phyloP scores from a whole-genome alignment of 2,797 vertebrate genomes.

The Melanogrammus aeglefinus region DNA sequence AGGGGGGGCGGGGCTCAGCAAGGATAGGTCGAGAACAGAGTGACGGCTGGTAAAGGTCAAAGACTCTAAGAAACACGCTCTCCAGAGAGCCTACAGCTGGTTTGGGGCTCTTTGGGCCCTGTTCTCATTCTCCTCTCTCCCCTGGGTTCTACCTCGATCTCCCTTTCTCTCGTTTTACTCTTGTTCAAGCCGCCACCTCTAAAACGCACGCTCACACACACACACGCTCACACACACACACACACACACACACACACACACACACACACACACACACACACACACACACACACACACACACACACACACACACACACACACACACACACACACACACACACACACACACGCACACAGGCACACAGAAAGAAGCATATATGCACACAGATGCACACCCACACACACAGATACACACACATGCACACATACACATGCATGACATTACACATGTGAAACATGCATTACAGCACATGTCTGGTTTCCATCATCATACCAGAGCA shows the following conservation, averaged over 20 bases:
- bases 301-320: not conserved
- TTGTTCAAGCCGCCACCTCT: not conserved
- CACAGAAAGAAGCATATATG: not conserved
- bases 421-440: not conserved
- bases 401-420: not conserved
- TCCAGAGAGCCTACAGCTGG: conserved; percentile 8
- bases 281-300: not conserved
- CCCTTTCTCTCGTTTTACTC: not conserved
- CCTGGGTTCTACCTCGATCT: not conserved
- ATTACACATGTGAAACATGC: not conserved
- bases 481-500: conserved; percentile 25
- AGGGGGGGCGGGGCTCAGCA: conserved; percentile 15
- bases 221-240: not conserved
- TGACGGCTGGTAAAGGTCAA: conserved; percentile 28
- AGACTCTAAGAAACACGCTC: not conserved
- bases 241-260: not conserved
- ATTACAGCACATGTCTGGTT: conserved; percentile 26
- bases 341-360: not conserved
- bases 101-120: not conserved
- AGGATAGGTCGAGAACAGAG: not conserved
- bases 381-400: not conserved
- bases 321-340: not conserved
- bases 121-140: not conserved
- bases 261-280: not conserved
- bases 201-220: not conserved